phyloP scores from a whole-genome alignment of 2,888 invertebrate species.

The Drosophila lutescens region DNA sequence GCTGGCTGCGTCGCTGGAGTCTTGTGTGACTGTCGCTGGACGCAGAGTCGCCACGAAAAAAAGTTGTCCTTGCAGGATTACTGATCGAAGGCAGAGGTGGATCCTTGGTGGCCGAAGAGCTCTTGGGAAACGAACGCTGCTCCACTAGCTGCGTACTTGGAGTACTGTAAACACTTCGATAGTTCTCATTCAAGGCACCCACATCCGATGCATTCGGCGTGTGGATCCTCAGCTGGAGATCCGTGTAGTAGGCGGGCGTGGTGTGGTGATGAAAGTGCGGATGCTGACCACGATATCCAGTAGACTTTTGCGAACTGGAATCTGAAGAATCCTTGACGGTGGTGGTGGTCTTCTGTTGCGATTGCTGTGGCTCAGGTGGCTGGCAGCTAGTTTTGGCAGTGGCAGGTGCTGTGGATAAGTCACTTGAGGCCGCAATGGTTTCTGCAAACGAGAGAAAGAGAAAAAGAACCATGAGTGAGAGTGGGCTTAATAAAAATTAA shows the following conservation, averaged over 20 bases:
- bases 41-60: slow-evolving; percentile 79
- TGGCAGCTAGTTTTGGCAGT: slow-evolving; percentile 85
- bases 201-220: slow-evolving; percentile 79
- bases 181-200: slow-evolving; percentile 82
- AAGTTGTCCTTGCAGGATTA: slow-evolving; percentile 44
- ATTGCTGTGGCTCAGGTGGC: slow-evolving; percentile 78
- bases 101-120: slow-evolving; percentile 67
- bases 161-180: slow-evolving; percentile 83
- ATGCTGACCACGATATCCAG: slow-evolving; percentile 81
- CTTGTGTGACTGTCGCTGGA: slow-evolving; percentile 34
- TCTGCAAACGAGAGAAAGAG: slow-evolving; percentile 60
- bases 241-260: slow-evolving; percentile 82
- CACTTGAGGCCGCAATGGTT: slow-evolving; percentile 80
- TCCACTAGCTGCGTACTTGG: slow-evolving; percentile 81
- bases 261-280: slow-evolving; percentile 82
- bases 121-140: slow-evolving; percentile 81
- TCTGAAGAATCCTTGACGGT: slow-evolving; percentile 47
- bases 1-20: slow-evolving; percentile 21
- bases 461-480: slow-evolving; percentile 16
- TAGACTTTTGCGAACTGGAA: slow-evolving; percentile 41
- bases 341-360: slow-evolving; percentile 33
- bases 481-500: slow-evolving; percentile 40
- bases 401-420: slow-evolving; percentile 85
- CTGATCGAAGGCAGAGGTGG: slow-evolving; percentile 65
- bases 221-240: slow-evolving; percentile 81